phyloP scores from a whole-genome alignment of 2,888 invertebrate genomes.

The Heliconius aoede region DNA sequence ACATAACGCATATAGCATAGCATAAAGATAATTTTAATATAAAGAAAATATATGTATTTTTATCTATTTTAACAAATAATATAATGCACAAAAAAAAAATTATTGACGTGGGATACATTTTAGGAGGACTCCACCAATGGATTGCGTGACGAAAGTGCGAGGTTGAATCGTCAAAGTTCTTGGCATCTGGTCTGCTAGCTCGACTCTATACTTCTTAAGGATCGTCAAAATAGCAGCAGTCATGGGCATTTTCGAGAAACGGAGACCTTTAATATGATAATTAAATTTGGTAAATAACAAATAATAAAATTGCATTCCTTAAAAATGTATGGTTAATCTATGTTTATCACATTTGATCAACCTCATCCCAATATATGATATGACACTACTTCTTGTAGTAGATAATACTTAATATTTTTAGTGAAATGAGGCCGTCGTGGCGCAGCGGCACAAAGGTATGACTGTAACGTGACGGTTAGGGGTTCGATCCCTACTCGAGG shows the following conservation, averaged over 20 bases:
- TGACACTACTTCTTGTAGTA: too few relatives aligned
- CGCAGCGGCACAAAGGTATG: too few relatives aligned
- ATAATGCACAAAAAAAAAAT: not conserved
- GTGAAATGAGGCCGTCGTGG: too few relatives aligned
- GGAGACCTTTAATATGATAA: slow-evolving; percentile 48
- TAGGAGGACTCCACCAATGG: slow-evolving; percentile 44
- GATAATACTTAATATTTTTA: too few relatives aligned
- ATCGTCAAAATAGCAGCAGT: slow-evolving; percentile 56
- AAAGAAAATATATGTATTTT: not conserved
- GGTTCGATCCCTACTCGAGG: too few relatives aligned
- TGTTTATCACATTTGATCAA: too few relatives aligned
- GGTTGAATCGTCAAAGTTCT: slow-evolving; percentile 51
- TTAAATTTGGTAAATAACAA: not conserved
- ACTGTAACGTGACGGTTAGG: too few relatives aligned
- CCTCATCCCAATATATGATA: too few relatives aligned
- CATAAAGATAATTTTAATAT: too few relatives aligned
- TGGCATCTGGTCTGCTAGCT: slow-evolving; percentile 53
- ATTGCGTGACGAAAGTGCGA: slow-evolving; percentile 45
- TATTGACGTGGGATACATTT: slow-evolving; percentile 46
- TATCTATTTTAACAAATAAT: not conserved
- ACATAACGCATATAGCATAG: too few relatives aligned
- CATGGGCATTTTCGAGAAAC: slow-evolving; percentile 61
- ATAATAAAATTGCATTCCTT: not conserved
- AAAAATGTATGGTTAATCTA: not conserved
- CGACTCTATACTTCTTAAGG: slow-evolving; percentile 56